Percentiles rank a stretch among this genome's conserved stretches.
These are phyloP conservation scores for Ceratitis capitata DNA, from an alignment of 1,140 invertebrate genomes.

Conservation along the genomic window DNA sequence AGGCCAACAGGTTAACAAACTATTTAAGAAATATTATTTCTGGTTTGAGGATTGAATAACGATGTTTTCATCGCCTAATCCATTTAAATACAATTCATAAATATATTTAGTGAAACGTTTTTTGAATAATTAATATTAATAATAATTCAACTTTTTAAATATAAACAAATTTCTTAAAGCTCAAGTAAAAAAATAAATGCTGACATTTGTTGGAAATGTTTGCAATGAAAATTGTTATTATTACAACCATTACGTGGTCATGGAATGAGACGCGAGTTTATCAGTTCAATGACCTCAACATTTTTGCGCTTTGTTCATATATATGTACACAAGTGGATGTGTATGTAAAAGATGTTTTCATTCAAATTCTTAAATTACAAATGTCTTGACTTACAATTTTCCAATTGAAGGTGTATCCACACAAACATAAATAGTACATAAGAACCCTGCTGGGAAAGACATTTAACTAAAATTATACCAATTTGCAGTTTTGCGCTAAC, in stretches of 20 bases:
- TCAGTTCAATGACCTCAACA: conserved; percentile 17
- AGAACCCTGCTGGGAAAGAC: too few relatives aligned
- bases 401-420: too few relatives aligned
- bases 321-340: background rate
- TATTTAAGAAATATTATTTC: too few relatives aligned
- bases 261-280: background rate
- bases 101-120: too few relatives aligned
- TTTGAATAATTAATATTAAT: too few relatives aligned
- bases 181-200: background rate
- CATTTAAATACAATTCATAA: too few relatives aligned
- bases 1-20: too few relatives aligned
- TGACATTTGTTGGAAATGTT: background rate
- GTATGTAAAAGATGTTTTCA: background rate
- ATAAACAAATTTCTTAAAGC: too few relatives aligned
- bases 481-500: background rate
- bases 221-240: background rate
- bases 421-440: background rate
- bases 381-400: background rate
- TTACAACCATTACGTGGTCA: background rate
- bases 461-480: too few relatives aligned
- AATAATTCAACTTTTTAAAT: too few relatives aligned
- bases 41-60: too few relatives aligned
- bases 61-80: too few relatives aligned
- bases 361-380: background rate
- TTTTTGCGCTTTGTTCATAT: background rate